These are phyloP conservation scores for Scolopax mira DNA, from an alignment of 2,113 vertebrate genomes.

Conservation along the genomic window DNA sequence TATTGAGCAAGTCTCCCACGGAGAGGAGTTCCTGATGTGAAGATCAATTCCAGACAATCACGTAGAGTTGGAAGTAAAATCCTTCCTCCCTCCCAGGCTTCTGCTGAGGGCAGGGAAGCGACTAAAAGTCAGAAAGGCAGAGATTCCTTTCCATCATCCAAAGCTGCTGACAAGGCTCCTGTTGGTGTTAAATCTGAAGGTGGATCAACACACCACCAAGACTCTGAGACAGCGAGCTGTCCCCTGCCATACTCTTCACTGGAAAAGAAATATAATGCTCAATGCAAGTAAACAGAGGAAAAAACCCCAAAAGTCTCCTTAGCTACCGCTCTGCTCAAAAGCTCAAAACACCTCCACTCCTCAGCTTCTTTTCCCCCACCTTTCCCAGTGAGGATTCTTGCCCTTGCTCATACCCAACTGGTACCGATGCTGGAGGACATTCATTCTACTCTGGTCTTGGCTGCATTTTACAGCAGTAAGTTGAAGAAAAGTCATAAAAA, in stretches of 20 bases:
- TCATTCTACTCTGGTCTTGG: background rate
- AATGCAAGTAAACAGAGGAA: background rate
- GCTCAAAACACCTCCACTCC: too few relatives aligned
- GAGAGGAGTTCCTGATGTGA: background rate
- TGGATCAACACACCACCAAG: background rate
- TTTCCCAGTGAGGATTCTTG: background rate
- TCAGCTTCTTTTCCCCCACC: background rate
- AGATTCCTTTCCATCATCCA: background rate
- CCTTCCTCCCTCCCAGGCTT: background rate
- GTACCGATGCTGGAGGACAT: background rate
- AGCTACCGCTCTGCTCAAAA: background rate
- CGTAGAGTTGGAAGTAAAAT: background rate
- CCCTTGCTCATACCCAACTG: background rate
- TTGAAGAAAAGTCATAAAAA: background rate
- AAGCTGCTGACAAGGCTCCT: background rate
- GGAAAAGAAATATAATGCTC: background rate
- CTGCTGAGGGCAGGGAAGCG: accelerated
- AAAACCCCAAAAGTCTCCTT: background rate
- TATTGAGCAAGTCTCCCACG: background rate
- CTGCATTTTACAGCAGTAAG: background rate
- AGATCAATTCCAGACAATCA: background rate
- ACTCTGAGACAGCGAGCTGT: accelerated
- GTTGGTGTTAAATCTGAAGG: background rate
- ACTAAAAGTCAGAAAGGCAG: background rate
- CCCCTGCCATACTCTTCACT: background rate